These are phyloP conservation scores for Nephrotoma appendiculata DNA, from an alignment of 2,888 invertebrate genomes.

Conservation along the genomic window DNA sequence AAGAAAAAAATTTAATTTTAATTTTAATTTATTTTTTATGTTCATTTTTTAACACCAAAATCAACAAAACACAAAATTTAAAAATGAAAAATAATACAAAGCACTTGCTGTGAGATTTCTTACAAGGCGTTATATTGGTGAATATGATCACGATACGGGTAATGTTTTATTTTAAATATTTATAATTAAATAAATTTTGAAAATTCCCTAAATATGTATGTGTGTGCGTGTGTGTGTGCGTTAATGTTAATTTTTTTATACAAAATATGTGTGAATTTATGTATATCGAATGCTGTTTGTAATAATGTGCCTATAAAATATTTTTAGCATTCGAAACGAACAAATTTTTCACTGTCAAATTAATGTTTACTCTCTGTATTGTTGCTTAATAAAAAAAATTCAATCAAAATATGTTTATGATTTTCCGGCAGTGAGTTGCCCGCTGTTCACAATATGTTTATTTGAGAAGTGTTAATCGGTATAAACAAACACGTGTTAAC, in stretches of 20 bases:
- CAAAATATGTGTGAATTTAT: background rate
- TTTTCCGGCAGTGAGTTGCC: background rate
- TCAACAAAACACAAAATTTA: background rate
- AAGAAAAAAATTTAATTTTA: background rate
- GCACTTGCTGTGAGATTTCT: slow-evolving; percentile 78
- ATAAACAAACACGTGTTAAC: too few relatives aligned
- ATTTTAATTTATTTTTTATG: background rate
- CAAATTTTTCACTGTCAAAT: background rate
- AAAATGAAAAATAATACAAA: slow-evolving; percentile 20
- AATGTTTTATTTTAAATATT: slow-evolving; percentile 18
- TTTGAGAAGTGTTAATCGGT: background rate
- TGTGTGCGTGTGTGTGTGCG: too few relatives aligned
- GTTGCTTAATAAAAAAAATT: background rate
- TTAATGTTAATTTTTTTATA: background rate
- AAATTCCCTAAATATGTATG: background rate
- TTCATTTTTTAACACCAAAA: background rate
- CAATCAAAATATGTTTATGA: background rate
- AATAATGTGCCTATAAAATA: background rate
- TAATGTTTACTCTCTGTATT: background rate
- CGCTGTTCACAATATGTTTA: background rate
- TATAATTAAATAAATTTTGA: background rate
- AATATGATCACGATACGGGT: slow-evolving; percentile 91
- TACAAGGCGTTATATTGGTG: slow-evolving; percentile 86
- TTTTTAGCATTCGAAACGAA: background rate
- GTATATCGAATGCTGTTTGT: background rate